Evolutionary conservation across 1,140 invertebrate genomes (phyloP), one percentile per base, ranked within the genome.

Genomic region (Proales similis): DNA sequence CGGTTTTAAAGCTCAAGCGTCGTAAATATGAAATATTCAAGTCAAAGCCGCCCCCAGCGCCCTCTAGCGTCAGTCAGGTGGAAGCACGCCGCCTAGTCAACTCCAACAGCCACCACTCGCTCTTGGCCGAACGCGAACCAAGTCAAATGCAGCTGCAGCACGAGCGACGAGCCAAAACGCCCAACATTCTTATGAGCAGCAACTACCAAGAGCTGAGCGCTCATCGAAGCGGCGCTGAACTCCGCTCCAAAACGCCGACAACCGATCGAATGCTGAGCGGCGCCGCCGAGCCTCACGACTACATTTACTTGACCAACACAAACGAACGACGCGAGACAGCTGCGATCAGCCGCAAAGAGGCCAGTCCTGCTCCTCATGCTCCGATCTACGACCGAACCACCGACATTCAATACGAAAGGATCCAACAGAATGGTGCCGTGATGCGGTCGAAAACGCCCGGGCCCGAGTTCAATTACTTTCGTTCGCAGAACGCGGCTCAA

Each of bases 361-460:
- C 45, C 7, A 42, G 45, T 42, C n/a, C 22, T n/a, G 12, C 19
- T 5, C 39, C 39, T 27, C 51, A 57, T 26, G 45, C 45, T 26
- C 51, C 51, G 14, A 57, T 57, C 14, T 57, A 57, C 29, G 51
- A 57, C n/a, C 45, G 36, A 3, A 57, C 51, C n/a, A 57, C 51
- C n/a, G 45, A 57, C 32, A 17, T 46, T 7, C 57, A 46, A 32
- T 45, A 61, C n/a, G 42, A 46, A 46, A 17, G 39, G 47, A 30
- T 61, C 1, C 39, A 45, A 45, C 42, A 46, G 39, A 61, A 61
- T 33, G 27, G 12, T 61, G 5, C n/a, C 27, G 1, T 39, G 20
- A 45, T 38, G 22, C 39, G 57, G 14, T 46, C 42, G 22, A 61
- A 61, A 61, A 61, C 57, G 27, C 57, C 57, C 32, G 57, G 57